These are phyloP conservation scores for Crenuchus spilurus DNA, from an alignment of 2,797 vertebrate genomes.

Conservation along the genomic window DNA sequence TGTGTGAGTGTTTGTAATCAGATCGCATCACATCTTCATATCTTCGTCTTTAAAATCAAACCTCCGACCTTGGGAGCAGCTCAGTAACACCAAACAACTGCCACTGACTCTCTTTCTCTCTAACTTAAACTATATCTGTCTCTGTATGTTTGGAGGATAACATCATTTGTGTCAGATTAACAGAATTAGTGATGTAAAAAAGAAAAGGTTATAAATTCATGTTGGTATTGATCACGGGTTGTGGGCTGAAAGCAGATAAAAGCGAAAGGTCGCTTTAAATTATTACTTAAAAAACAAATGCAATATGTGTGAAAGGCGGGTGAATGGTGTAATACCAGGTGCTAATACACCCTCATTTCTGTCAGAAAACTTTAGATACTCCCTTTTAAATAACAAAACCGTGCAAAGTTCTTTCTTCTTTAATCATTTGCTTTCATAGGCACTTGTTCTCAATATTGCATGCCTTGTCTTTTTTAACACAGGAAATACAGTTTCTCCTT, in stretches of 20 bases:
- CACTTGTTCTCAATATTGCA: constrained; percentile 1
- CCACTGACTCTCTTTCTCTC: neutral
- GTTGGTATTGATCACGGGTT: neutral
- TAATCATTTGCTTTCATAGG: neutral
- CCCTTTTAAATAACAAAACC: constrained; percentile 14
- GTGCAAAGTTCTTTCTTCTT: neutral
- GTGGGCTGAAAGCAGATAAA: neutral
- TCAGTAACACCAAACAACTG: constrained; percentile 60
- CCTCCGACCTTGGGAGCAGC: constrained; percentile 72
- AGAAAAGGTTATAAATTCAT: neutral
- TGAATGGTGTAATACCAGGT: constrained; percentile 30
- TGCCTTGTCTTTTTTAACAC: constrained; percentile 20
- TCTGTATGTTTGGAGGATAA: too few relatives aligned
- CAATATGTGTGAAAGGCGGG: neutral
- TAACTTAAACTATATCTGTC: too few relatives aligned
- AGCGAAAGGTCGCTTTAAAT: constrained; percentile 20
- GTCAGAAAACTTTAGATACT: constrained; percentile 13
- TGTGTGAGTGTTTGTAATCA: constrained; percentile 97
- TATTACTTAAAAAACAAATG: constrained; percentile 24
- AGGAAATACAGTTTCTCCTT: neutral
- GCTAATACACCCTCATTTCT: constrained; percentile 28
- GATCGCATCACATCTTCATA: constrained; percentile 95
- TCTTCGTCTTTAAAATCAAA: constrained; percentile 95
- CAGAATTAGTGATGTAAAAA: constrained; percentile 2
- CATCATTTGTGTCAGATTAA: too few relatives aligned